Percentiles rank a stretch among this genome's conserved stretches.
phyloP scores from a whole-genome alignment of 2,113 vertebrate genomes.

The Oncorhynchus masou region DNA sequence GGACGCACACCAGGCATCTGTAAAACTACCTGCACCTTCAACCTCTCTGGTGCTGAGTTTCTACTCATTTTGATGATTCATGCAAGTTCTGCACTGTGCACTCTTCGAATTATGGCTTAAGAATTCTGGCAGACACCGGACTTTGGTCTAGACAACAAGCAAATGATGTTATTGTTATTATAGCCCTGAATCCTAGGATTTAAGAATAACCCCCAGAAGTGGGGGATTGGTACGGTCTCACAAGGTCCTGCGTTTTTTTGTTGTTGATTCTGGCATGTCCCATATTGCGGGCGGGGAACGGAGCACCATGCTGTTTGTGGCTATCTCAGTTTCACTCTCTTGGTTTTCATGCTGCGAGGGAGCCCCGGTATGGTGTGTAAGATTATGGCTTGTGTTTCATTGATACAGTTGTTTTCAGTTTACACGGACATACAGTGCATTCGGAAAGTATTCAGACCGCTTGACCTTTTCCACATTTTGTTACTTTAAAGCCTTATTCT shows the following conservation, averaged over 20 bases:
- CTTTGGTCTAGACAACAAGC: slow-evolving; percentile 15
- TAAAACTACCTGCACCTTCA: slow-evolving; percentile 8
- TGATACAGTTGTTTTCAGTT: slow-evolving; percentile 32
- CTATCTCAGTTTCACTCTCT: slow-evolving; percentile 26
- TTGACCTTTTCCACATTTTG: no score
- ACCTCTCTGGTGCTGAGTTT: not conserved
- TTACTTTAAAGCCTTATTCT: no score
- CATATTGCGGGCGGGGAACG: slow-evolving; percentile 9
- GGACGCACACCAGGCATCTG: not conserved
- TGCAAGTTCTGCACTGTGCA: not conserved
- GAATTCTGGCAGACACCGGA: not conserved
- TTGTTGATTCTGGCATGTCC: slow-evolving; percentile 23
- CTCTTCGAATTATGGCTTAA: not conserved
- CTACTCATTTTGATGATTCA: slow-evolving; percentile 30
- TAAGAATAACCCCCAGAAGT: slow-evolving; percentile 10
- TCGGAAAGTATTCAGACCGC: no score
- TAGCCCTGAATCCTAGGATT: slow-evolving; percentile 7
- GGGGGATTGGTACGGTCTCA: slow-evolving; percentile 7
- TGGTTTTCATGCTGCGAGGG: slow-evolving; percentile 24
- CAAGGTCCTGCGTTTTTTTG: slow-evolving; percentile 17
- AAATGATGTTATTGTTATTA: slow-evolving; percentile 11
- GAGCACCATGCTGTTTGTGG: slow-evolving; percentile 9
- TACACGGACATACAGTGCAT: slow-evolving; percentile 9
- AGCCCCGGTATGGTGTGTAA: slow-evolving; percentile 8
- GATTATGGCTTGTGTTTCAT: slow-evolving; percentile 21